Conservation (phyloP, 2,888 invertebrate species). For the Cheilosia scutellata region DNA sequence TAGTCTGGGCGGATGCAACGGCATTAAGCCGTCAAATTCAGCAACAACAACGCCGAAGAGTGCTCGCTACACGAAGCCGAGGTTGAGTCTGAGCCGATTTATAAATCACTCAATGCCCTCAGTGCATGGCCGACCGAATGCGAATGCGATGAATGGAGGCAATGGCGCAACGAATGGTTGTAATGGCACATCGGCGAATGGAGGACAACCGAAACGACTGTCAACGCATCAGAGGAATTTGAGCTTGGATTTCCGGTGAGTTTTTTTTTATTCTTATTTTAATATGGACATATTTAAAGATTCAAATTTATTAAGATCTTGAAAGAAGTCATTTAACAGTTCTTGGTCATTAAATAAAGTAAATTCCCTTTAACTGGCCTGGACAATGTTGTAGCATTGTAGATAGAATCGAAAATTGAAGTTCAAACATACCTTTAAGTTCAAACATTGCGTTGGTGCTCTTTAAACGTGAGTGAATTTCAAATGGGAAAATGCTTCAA, state of each 20-base stretch:
- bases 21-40: constrained; percentile 79
- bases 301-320: neutral
- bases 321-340: no score
- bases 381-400: no score
- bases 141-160: constrained; percentile 78
- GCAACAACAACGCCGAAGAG: constrained; percentile 83
- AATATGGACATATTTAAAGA: neutral
- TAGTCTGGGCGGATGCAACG: constrained; percentile 76
- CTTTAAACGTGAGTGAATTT: no score
- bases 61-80: constrained; percentile 82
- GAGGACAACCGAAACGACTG: constrained; percentile 81
- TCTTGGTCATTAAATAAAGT: no score
- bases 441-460: no score
- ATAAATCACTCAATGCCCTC: constrained; percentile 84
- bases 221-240: constrained; percentile 93
- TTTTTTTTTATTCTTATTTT: constrained; percentile 51
- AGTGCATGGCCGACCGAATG: constrained; percentile 83
- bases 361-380: no score
- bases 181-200: constrained; percentile 77
- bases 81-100: constrained; percentile 83
- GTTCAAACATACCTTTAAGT: no score
- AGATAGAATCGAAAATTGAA: no score
- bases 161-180: constrained; percentile 62
- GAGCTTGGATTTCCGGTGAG: constrained; percentile 94
- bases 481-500: no score